These are phyloP conservation scores for Danaus plexippus DNA, from an alignment of 1,140 invertebrate genomes.

Conservation along the genomic window DNA sequence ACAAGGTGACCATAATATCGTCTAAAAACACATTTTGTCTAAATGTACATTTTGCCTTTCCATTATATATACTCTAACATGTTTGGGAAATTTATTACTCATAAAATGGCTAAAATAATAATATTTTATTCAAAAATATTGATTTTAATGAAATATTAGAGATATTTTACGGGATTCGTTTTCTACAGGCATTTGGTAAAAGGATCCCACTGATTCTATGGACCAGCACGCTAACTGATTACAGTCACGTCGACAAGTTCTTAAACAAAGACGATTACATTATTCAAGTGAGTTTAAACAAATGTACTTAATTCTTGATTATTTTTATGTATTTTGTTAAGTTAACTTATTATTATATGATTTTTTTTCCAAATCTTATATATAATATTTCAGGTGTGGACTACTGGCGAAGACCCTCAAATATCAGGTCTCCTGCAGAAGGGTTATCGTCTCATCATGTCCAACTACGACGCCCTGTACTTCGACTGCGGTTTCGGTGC, in stretches of 20 bases:
- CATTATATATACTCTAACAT: too few relatives aligned
- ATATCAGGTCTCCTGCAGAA: conserved; percentile 78
- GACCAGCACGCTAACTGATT: conserved; percentile 84
- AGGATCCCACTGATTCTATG: conserved; percentile 81
- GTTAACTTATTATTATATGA: too few relatives aligned
- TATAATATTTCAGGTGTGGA: conserved; percentile 78
- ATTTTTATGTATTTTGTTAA: too few relatives aligned
- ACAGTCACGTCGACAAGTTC: conserved; percentile 76
- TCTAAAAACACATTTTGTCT: too few relatives aligned
- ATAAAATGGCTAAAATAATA: too few relatives aligned
- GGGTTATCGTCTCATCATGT: conserved; percentile 83
- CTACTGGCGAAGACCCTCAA: conserved; percentile 74
- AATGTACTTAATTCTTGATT: neutral
- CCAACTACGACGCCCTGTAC: conserved; percentile 88
- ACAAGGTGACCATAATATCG: conserved; percentile 49
- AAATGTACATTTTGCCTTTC: neutral
- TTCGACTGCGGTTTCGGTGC: conserved; percentile 85
- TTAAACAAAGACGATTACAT: conserved; percentile 83
- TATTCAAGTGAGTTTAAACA: conserved; percentile 72
- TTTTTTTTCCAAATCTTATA: too few relatives aligned
- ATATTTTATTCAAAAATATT: too few relatives aligned
- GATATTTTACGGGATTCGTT: neutral
- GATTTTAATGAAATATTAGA: too few relatives aligned
- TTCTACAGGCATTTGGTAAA: conserved; percentile 69
- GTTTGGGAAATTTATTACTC: too few relatives aligned